These are phyloP conservation scores for Callaeas wilsoni DNA, from an alignment of 2,113 vertebrate species.

Conservation along the genomic window DNA sequence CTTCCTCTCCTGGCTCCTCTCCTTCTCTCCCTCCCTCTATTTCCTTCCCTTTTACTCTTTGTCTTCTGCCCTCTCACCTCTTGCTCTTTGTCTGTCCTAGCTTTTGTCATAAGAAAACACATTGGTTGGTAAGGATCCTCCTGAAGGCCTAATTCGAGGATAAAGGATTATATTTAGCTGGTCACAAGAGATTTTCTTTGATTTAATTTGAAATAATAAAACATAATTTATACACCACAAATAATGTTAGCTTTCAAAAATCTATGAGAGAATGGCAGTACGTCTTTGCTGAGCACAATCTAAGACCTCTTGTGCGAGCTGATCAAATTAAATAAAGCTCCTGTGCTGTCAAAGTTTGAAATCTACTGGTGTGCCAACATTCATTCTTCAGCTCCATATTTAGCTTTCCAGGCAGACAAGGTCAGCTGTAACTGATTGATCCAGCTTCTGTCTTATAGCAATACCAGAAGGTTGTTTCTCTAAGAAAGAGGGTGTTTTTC, in stretches of 20 bases:
- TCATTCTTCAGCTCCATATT: slow-evolving; percentile 64
- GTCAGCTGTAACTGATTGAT: slow-evolving; percentile 55
- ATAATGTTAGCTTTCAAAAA: slow-evolving; percentile 56
- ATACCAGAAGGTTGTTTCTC: neutral
- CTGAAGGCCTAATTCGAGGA: slow-evolving; percentile 2
- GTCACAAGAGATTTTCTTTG: slow-evolving; percentile 50
- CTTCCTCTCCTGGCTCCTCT: neutral
- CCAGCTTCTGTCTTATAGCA: slow-evolving; percentile 28
- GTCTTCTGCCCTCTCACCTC: neutral
- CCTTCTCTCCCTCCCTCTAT: neutral
- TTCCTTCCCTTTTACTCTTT: neutral
- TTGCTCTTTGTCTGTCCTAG: neutral
- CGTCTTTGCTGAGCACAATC: slow-evolving; percentile 66
- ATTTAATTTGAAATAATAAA: slow-evolving; percentile 61
- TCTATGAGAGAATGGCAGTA: neutral
- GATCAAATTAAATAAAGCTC: slow-evolving; percentile 76
- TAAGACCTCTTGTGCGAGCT: slow-evolving; percentile 63
- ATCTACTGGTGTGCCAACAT: slow-evolving; percentile 62
- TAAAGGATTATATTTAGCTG: slow-evolving; percentile 27
- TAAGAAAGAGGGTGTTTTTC: neutral
- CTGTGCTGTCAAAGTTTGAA: slow-evolving; percentile 67
- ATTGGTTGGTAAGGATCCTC: neutral
- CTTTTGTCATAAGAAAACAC: neutral
- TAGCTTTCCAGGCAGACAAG: slow-evolving; percentile 63
- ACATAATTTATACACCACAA: slow-evolving; percentile 48